Conservation (phyloP, 2,797 vertebrate genomes). For the Pitangus sulphuratus region DNA sequence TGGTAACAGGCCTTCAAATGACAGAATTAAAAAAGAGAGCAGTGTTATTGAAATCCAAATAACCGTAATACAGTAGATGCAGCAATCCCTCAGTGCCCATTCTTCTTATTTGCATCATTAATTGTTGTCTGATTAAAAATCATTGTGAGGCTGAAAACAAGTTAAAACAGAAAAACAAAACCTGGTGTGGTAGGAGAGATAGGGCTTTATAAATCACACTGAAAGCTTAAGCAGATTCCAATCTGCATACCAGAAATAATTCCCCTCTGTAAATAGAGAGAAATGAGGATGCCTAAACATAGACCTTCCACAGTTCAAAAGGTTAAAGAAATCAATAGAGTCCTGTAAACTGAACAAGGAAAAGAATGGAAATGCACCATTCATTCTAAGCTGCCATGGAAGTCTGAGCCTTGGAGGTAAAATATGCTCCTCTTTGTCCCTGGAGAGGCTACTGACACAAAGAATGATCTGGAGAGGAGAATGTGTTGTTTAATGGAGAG, state of each 20-base stretch:
- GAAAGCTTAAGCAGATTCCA: constrained; percentile 19
- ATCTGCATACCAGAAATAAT: constrained; percentile 2
- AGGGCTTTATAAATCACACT: constrained; percentile 37
- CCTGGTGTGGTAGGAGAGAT: neutral
- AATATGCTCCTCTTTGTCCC: neutral
- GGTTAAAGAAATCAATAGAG: neutral
- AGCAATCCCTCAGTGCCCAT: constrained; percentile 68
- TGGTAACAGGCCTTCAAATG: neutral
- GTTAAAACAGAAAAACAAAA: constrained; percentile 69
- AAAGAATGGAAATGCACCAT: neutral
- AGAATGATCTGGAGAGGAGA: neutral
- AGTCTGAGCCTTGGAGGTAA: neutral
- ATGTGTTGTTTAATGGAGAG: neutral
- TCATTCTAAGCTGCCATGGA: neutral
- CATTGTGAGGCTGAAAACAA: constrained; percentile 68
- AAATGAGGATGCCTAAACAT: neutral
- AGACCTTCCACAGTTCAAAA: neutral
- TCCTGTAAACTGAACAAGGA: neutral
- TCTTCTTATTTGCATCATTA: constrained; percentile 73
- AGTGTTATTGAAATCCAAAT: constrained; percentile 64
- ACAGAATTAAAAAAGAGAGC: neutral
- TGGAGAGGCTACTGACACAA: neutral
- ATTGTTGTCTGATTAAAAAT: constrained; percentile 78
- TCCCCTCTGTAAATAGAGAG: constrained; percentile 1
- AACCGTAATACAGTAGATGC: constrained; percentile 64